Conservation (phyloP, 2,113 vertebrate genomes). For the Nyctibius bracteatus region DNA sequence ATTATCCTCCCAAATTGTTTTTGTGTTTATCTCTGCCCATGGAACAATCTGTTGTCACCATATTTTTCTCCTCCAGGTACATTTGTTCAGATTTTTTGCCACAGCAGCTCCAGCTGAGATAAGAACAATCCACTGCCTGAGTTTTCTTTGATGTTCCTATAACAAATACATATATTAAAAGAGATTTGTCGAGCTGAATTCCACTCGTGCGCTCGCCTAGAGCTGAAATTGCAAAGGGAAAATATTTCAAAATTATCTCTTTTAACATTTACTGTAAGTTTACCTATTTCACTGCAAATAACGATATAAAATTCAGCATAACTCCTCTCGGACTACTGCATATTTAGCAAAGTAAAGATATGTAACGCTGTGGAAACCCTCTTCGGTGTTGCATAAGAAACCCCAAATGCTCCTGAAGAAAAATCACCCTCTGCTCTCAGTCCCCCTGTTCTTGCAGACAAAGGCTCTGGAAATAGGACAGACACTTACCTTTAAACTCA, state of each 20-base stretch:
- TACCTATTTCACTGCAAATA: not conserved
- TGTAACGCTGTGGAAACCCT: rapidly evolving
- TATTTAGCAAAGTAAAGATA: not conserved
- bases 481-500: slow-evolving; percentile 32
- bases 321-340: not conserved
- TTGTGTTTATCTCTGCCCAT: not conserved
- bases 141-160: not conserved
- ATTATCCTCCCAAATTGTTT: not conserved
- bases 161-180: not conserved
- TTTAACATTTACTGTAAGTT: rapidly evolving
- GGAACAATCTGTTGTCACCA: not conserved
- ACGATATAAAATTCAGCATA: rapidly evolving
- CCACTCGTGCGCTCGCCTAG: rapidly evolving
- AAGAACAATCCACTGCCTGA: not conserved
- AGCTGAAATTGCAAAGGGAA: not conserved
- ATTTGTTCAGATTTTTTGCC: not conserved
- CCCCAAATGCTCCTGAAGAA: not conserved
- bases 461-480: not conserved
- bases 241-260: not conserved
- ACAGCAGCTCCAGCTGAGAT: not conserved
- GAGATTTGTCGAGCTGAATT: not conserved
- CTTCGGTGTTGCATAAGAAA: not conserved
- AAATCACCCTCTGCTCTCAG: not conserved
- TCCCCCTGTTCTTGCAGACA: not conserved
- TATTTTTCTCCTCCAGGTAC: not conserved